Conservation (phyloP, 37 sponge, comb jelly and placozoan genomes). For the Aphrocallistes beatrix region DNA sequence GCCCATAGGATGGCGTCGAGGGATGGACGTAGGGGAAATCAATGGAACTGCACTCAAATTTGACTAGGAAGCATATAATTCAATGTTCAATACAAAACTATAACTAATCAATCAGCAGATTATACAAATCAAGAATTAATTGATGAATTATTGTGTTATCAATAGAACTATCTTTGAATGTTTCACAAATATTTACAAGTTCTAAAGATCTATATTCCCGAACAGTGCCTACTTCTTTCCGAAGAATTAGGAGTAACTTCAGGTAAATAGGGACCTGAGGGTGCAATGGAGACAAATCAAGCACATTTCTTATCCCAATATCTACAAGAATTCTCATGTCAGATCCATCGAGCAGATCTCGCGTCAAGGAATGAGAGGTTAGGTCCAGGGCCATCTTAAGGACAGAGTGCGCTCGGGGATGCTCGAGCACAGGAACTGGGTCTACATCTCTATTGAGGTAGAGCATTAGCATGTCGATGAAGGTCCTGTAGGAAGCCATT, state of each 20-base stretch:
- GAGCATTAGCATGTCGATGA: background rate
- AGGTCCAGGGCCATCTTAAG: background rate
- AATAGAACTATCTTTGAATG: too few species aligned
- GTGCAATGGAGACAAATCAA: background rate
- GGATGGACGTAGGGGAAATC: too few species aligned
- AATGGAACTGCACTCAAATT: too few species aligned
- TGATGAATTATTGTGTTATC: too few species aligned
- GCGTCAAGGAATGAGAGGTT: background rate
- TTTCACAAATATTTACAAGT: background rate
- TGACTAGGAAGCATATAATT: too few species aligned
- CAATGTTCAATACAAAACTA: too few species aligned
- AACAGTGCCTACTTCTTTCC: background rate
- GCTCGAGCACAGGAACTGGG: background rate
- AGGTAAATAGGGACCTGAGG: background rate
- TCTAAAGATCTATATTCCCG: background rate
- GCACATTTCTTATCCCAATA: background rate
- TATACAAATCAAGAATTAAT: too few species aligned
- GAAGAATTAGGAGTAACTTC: background rate
- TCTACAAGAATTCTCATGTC: background rate
- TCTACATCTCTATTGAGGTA: conserved; percentile 9
- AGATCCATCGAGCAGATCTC: background rate
- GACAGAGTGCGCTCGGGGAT: background rate
- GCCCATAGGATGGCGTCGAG: too few species aligned
- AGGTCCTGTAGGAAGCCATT: background rate
- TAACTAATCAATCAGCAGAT: too few species aligned